phyloP scores from a whole-genome alignment of 2,113 vertebrate species.

The Sprattus sprattus region DNA sequence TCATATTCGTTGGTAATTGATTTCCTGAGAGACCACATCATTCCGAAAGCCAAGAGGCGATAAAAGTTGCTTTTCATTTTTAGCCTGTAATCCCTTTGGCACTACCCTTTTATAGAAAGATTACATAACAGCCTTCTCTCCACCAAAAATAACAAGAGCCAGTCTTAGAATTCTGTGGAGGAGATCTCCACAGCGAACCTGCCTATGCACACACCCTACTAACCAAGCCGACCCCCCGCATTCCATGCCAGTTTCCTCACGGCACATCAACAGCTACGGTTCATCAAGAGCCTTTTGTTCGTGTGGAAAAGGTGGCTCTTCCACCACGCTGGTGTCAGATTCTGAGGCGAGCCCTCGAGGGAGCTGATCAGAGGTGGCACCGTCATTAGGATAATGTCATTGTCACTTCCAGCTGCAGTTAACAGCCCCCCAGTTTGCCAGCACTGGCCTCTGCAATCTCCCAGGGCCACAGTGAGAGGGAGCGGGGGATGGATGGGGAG shows the following conservation, averaged over 20 bases:
- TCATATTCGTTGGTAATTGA: constrained; percentile 12
- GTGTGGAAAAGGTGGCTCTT: not conserved
- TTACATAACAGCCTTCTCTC: constrained; percentile 6
- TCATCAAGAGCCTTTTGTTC: not conserved
- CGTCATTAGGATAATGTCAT: not conserved
- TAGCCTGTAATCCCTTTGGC: not conserved
- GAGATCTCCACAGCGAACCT: not conserved
- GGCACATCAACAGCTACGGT: not conserved
- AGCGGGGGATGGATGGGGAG: not conserved
- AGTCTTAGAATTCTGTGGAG: not conserved
- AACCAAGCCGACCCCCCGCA: not conserved
- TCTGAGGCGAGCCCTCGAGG: not conserved
- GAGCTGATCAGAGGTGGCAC: constrained; percentile 12
- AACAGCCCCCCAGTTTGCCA: not conserved
- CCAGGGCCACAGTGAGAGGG: not conserved
- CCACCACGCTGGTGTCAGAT: not conserved
- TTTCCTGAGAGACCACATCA: constrained; percentile 14
- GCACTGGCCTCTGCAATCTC: not conserved
- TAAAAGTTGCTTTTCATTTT: constrained; percentile 19
- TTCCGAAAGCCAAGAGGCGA: not conserved
- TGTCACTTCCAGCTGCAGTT: constrained; percentile 13
- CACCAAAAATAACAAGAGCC: constrained; percentile 9
- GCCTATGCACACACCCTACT: not conserved
- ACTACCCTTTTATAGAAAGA: not conserved
- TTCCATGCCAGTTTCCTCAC: not conserved